Evolutionary conservation across 2,797 vertebrate genomes (phyloP), one percentile per base, ranked within the genome.

Genomic region (Chaetophractus vellerosus): DNA sequence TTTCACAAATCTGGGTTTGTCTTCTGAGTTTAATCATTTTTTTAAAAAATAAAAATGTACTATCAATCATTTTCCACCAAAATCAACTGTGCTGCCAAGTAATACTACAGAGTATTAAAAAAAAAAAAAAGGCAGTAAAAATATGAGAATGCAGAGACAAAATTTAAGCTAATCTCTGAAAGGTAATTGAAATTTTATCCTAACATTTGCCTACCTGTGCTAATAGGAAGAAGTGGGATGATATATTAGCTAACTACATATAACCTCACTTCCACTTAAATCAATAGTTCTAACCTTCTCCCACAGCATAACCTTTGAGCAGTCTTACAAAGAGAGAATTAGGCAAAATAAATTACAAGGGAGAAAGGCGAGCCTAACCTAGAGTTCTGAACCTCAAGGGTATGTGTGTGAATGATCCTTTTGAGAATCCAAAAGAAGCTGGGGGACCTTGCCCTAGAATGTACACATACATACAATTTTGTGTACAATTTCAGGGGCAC

Each of bases 1-100:
- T 84, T 94, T 90, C 26, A 81, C 79, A 86, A 82, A 88, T 85
- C 33, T 87, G 6, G 33, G 88, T 76, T 59, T 71, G 28, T 74
- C 18, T 93, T 76, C 26, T 48, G 12, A 92, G 28, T 78, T 41
- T n/a, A 61, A 16, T 71, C 16, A 61, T 45, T 78, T 88, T 21
- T 21, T 21, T 28, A 15, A 36, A 69, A 63, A 80, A 21, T 76
- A 24, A 84, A 93, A 87, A 81, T 31, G 16, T 63, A 79, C 55
- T 82, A 69, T 45, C 24, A 92, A 48, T 63, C 16, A 68, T 94
- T 76, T 71, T 10, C 74, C 23, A 94, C 26, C 33, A 61, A 87
- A 95, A 88, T 59, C 66, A 90, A 87, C 6, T 59, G 2, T 78
- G 45, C 55, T 57, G 59, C 45, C 57, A 91, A 74, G 21, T n/a